Base-by-base conservation (phyloP, 1,140 invertebrate species). In the Hormaphis cornu region DNA sequence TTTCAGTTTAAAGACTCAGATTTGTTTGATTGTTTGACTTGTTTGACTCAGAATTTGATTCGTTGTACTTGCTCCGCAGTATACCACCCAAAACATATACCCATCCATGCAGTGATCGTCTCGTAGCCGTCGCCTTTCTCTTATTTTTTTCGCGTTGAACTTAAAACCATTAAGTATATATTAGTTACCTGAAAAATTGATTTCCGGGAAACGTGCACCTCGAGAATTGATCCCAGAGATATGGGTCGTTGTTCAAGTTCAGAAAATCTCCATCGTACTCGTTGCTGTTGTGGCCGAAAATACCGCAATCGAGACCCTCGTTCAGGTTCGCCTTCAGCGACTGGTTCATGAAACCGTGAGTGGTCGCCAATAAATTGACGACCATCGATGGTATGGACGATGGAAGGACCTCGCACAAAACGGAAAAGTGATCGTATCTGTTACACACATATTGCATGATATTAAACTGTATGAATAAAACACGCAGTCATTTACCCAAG, bases 351-450 rank as follows among this genome's bases (percentile, higher is more conserved):
- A 82, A 84, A 2, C 87, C 87, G 73, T 82, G 78, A 12, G 80
- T 80, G 0, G 81, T 78, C 1, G 85, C 83, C 7, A 84, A 82
- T 12, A 89, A 76, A 77, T 84, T 86, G 1, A 88, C 74, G 1
- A 83, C 84, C 5, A 92, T 77, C 0, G 87, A 88, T 1, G 90
- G 89, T 16, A 92, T 71, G 9, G 83, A 82, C 20, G 83, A 78
- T 1, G 85, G 83, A 4, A 92, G 74, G 1, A 90, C 76, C 77
- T 92, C 90, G 75, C 87, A 89, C 0, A 92, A 78, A 7, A 87
- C 82, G 30, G 87, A 86, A 76, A 90, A 89, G 74, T 92, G 90
- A 77, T 92, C 89, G 76, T 90, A 92, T 69, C 78, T 77, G 70
- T 9, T 63, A 58, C 56, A 70, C 44, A 56, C 52, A 72, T 28